A percentile compares a stretch with the other conserved stretches of the same genome.
Conservation (phyloP, 2,888 invertebrate genomes). For the Eupithecia exiguata region DNA sequence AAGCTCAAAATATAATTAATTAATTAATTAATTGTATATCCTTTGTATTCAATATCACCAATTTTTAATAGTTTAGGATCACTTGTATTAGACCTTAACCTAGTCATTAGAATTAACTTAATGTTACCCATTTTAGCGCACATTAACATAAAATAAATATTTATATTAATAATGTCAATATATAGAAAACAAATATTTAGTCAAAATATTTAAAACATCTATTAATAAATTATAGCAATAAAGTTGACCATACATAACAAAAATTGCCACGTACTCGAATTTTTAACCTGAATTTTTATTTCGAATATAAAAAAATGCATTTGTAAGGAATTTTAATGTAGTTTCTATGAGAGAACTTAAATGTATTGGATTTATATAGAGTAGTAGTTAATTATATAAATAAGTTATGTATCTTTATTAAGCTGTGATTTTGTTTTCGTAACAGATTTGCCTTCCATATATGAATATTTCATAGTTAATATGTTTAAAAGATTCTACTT, state of each 20-base stretch:
- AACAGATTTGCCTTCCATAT: constrained; percentile 43
- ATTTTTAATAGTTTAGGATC: constrained; percentile 50
- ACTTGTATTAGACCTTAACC: constrained; percentile 45
- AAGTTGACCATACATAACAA: constrained; percentile 57
- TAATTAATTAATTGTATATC: constrained; percentile 20
- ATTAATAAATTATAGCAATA: constrained; percentile 50
- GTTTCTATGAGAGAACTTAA: constrained; percentile 44
- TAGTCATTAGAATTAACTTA: constrained; percentile 51
- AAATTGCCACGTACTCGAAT: constrained; percentile 78
- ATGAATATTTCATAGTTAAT: constrained; percentile 30
- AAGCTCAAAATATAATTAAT: constrained; percentile 26
- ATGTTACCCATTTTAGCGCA: constrained; percentile 55
- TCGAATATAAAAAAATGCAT: constrained; percentile 45
- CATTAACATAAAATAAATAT: constrained; percentile 48
- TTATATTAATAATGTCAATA: neutral
- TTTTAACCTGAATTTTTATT: constrained; percentile 66
- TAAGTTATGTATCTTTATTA: constrained; percentile 28
- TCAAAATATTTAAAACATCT: constrained; percentile 19
- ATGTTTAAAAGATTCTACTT: constrained; percentile 46
- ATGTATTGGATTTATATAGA: constrained; percentile 40
- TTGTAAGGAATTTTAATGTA: constrained; percentile 44
- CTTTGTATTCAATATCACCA: constrained; percentile 41
- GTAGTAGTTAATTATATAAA: constrained; percentile 22
- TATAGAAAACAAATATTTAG: constrained; percentile 10
- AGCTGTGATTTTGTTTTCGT: constrained; percentile 50